Evolutionary conservation across 1,140 invertebrate genomes (phyloP).

Genomic region (Brachionus rubens): DNA sequence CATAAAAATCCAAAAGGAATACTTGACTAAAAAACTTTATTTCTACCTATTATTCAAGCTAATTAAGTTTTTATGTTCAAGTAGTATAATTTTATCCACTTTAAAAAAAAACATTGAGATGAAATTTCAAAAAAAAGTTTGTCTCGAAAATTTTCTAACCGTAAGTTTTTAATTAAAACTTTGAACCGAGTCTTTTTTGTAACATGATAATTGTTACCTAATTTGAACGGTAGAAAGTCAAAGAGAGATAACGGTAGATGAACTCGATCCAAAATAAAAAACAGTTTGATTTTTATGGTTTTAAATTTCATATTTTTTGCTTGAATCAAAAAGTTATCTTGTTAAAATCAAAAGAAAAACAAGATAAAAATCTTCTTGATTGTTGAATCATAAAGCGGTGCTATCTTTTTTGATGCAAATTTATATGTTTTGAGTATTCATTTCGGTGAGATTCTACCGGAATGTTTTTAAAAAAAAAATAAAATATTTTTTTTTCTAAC

Average conservation of each 20-base stretch:
- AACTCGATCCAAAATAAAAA: conserved; percentile 17
- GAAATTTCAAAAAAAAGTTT: too few species aligned
- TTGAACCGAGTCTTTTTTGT: too few species aligned
- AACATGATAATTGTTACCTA: too few species aligned
- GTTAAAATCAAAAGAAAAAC: conserved; percentile 31
- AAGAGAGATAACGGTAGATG: conserved; percentile 32
- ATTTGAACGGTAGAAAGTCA: conserved; percentile 18
- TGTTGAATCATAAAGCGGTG: conserved; percentile 37
- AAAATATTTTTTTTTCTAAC: background rate
- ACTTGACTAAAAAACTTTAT: background rate
- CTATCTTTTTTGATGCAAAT: too few species aligned
- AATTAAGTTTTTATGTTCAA: conserved; percentile 28
- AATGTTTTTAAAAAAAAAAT: too few species aligned
- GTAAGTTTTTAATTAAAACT: too few species aligned
- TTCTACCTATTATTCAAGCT: background rate
- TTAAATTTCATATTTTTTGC: conserved; percentile 19
- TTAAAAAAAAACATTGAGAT: too few species aligned
- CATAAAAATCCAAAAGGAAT: background rate
- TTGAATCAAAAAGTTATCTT: too few species aligned
- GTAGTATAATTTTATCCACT: conserved; percentile 18
- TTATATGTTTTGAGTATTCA: too few species aligned
- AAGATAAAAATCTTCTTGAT: conserved; percentile 26
- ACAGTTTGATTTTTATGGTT: conserved; percentile 4
- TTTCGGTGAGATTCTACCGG: too few species aligned
- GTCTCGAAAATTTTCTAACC: too few species aligned